Evolutionary conservation across 2,113 vertebrate genomes (phyloP), one percentile per base, ranked within the genome.

Genomic region (Nibea albiflora): DNA sequence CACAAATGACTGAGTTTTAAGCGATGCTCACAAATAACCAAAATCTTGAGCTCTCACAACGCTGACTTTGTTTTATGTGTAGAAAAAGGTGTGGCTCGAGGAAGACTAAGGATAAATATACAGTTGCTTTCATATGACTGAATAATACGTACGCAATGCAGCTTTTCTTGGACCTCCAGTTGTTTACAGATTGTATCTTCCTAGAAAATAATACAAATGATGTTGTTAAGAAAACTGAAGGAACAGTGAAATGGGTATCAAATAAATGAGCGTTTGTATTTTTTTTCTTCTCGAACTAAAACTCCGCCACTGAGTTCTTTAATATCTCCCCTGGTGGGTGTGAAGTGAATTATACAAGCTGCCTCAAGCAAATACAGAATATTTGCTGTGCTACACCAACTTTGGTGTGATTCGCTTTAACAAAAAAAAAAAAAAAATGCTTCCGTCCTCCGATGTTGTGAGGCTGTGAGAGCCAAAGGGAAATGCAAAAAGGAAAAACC

Each of bases 321-420:
- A 83, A 83, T 84, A 74, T 89, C 73, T 89, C 64, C 76, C 56
- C 50, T 65, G 75, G 71, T 78, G 69, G 57, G 54, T 84, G 35
- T 83, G 73, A 89, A 82, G 63, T 83, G 68, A 91, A 89, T 89
- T 84, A 86, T 70, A 88, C 79, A 84, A 85, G 61, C 64, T 3
- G 86, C 88, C 85, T 88, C 66, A 80, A 89, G 89, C 88, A 82
- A 90, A 78, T 71, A 80, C 81, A 81, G 74, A 56, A 88, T 83
- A 83, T 88, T 75, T 80, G 76, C 80, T 47, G 53, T 60, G 64
- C 67, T 71, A 74, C 66, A 57, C 63, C 53, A 70, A 74, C 64
- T 84, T 57, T 62, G 16, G 39, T 84, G 54, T 62, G 54, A 84
- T 86, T 90, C 80, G 62, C 60, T 83, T 74, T 28, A 50, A 53